Evolutionary conservation across 2,797 vertebrate genomes (phyloP).

Genomic region (Anguilla obscura): DNA sequence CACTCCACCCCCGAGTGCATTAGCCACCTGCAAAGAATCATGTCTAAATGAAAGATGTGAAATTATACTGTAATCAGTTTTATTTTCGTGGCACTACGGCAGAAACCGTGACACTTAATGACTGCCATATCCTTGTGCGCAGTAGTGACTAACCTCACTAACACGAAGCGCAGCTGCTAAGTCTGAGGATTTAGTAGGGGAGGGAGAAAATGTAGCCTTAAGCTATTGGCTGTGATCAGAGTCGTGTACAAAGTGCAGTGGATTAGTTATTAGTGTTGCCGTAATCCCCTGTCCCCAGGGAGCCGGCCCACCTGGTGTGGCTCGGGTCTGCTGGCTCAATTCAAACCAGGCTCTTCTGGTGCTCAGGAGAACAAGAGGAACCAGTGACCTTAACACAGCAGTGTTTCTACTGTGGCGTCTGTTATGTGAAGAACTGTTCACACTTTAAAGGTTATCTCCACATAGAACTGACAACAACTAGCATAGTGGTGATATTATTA

Average conservation of each 20-base stretch:
- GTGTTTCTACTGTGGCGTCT: constrained; percentile 21
- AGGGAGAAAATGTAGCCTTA: constrained; percentile 41
- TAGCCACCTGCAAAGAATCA: background rate
- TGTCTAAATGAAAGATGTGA: background rate
- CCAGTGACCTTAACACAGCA: background rate
- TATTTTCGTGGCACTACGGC: background rate
- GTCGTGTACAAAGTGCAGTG: constrained; percentile 48
- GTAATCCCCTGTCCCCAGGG: constrained; percentile 58
- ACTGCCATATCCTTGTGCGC: constrained; percentile 35
- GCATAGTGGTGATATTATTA: background rate
- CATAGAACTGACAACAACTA: background rate
- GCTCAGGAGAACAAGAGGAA: constrained; percentile 57
- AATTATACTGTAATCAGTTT: background rate
- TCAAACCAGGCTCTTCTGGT: constrained; percentile 14
- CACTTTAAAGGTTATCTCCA: constrained; percentile 2
- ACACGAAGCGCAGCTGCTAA: constrained; percentile 32
- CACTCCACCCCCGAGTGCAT: background rate
- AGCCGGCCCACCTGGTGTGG: constrained; percentile 46
- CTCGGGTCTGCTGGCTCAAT: constrained; percentile 22
- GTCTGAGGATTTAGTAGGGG: constrained; percentile 29
- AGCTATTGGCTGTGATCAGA: constrained; percentile 47
- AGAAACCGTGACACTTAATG: constrained; percentile 1
- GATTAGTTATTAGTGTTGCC: constrained; percentile 56
- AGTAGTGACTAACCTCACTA: background rate
- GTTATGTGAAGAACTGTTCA: background rate